phyloP scores from a whole-genome alignment of 2,113 vertebrate genomes.

The Brachypteracias leptosomus region DNA sequence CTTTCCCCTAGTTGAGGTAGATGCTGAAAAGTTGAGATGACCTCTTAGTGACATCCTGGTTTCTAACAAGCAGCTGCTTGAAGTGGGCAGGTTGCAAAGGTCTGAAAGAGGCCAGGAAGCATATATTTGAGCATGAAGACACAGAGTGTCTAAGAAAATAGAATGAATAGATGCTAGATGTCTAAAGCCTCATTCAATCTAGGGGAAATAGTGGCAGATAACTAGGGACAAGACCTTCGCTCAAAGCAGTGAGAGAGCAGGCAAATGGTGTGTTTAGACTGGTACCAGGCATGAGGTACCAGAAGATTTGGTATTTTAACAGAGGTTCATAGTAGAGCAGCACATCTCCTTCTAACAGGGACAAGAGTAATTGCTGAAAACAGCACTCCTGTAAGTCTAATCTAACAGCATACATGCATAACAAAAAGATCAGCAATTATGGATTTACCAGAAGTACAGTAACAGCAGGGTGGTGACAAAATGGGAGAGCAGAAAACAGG shows the following conservation, averaged over 20 bases:
- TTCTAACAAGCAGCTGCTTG: neutral
- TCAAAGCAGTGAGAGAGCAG: neutral
- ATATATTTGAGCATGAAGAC: neutral
- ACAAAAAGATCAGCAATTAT: neutral
- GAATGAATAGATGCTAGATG: neutral
- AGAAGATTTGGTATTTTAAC: neutral
- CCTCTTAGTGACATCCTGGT: neutral
- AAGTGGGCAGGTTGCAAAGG: neutral
- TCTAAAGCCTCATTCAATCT: neutral
- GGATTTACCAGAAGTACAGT: neutral
- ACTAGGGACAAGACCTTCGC: neutral
- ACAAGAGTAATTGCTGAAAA: neutral
- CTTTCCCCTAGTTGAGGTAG: neutral
- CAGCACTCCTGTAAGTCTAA: neutral
- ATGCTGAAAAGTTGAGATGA: neutral
- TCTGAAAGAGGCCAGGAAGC: neutral
- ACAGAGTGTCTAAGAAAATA: neutral
- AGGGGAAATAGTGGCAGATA: neutral
- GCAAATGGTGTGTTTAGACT: neutral
- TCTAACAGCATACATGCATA: neutral
- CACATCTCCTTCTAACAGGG: neutral
- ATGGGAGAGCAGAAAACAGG: neutral
- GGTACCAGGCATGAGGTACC: neutral
- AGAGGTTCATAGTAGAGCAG: neutral
- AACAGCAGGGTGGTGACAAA: neutral